These are phyloP conservation scores for Rutilus rutilus DNA, from an alignment of 2,113 vertebrate species.

Conservation along the genomic window DNA sequence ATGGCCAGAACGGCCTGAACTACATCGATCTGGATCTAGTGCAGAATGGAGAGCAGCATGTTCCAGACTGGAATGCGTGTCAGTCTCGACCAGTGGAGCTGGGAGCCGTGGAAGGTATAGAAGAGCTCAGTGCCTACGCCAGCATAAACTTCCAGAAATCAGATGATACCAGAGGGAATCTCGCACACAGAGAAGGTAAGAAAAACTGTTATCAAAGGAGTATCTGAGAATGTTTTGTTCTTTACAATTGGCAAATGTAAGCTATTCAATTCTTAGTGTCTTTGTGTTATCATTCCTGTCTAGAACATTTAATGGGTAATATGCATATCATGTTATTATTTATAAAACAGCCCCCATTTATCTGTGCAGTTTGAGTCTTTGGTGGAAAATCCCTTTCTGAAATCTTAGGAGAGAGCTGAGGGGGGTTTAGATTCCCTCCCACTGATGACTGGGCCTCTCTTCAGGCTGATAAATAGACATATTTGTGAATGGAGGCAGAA, in stretches of 20 bases:
- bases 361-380: constrained; percentile 32
- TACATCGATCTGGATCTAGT: constrained; percentile 89
- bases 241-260: constrained; percentile 2
- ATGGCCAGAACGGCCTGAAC: constrained; percentile 82
- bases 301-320: constrained; percentile 24
- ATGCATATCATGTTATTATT: constrained; percentile 41
- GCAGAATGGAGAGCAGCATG: constrained; percentile 72
- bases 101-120: constrained; percentile 66
- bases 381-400: constrained; percentile 45
- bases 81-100: constrained; percentile 68
- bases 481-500: constrained; percentile 36
- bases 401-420: constrained; percentile 27
- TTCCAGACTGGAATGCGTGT: constrained; percentile 61
- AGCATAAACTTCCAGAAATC: constrained; percentile 87
- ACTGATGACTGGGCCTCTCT: constrained; percentile 38
- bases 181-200: constrained; percentile 76
- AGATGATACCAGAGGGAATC: constrained; percentile 73
- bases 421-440: constrained; percentile 32
- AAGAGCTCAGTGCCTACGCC: constrained; percentile 83
- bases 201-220: background rate
- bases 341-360: constrained; percentile 36
- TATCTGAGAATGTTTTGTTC: background rate
- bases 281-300: constrained; percentile 27
- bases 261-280: background rate
- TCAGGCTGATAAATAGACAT: constrained; percentile 36